Conservation (phyloP, 2,113 vertebrate species). For the Zosterops pallidus region DNA sequence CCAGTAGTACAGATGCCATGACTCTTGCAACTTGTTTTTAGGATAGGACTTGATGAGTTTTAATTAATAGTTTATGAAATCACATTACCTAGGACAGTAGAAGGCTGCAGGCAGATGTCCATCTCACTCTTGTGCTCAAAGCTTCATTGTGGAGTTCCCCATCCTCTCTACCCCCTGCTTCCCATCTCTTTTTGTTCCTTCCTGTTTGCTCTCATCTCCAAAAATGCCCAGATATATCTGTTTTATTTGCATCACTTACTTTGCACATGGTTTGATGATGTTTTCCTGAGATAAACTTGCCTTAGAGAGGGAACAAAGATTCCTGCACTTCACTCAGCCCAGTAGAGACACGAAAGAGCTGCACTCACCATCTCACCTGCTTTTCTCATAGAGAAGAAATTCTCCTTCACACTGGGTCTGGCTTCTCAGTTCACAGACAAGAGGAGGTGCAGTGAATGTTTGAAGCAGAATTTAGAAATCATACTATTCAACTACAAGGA, state of each 20-base stretch:
- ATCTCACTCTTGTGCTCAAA: not conserved
- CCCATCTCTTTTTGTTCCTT: not conserved
- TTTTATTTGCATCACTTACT: not conserved
- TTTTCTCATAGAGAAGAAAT: not conserved
- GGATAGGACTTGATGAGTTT: not conserved
- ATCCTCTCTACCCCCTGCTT: not conserved
- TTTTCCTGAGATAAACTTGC: not conserved
- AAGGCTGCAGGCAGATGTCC: no score
- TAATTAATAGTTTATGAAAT: not conserved
- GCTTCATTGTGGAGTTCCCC: not conserved
- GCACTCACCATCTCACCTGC: accelerated
- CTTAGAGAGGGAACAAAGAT: not conserved
- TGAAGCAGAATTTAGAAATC: not conserved
- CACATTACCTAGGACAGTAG: not conserved
- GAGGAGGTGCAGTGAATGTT: not conserved
- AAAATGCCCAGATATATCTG: not conserved
- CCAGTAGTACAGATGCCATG: not conserved
- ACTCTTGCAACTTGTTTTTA: not conserved
- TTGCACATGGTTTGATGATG: not conserved
- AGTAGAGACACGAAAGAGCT: not conserved
- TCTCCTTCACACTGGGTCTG: not conserved
- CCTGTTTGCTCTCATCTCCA: not conserved
- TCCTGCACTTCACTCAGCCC: not conserved
- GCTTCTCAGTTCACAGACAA: not conserved
- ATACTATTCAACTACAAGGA: not conserved